Conservation (phyloP, 2,113 vertebrate genomes). For the Galeopterus variegatus region DNA sequence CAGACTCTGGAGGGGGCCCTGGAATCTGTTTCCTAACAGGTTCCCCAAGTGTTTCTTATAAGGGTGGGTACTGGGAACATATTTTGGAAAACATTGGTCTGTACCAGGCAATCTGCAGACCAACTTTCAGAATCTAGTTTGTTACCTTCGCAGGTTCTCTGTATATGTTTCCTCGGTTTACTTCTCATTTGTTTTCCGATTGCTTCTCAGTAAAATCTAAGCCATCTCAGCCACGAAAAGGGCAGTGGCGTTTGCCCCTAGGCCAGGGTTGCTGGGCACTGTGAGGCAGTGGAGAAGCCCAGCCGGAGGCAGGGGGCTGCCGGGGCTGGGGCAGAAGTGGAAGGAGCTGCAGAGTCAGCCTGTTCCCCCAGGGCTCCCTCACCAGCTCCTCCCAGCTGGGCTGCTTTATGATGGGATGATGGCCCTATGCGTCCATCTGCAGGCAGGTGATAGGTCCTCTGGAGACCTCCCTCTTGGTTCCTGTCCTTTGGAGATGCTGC, state of each 20-base stretch:
- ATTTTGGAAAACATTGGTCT: not conserved
- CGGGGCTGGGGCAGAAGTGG: not conserved
- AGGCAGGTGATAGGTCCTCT: not conserved
- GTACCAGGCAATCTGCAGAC: not conserved
- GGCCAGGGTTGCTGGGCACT: not conserved
- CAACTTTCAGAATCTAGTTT: not conserved
- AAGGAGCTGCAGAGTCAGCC: not conserved
- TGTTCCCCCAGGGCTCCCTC: not conserved
- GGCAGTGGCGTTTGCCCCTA: not conserved
- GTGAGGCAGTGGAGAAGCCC: not conserved
- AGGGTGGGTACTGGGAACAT: not conserved
- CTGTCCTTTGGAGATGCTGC: not conserved
- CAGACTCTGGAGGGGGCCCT: not conserved
- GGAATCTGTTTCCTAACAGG: not conserved
- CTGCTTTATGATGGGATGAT: not conserved
- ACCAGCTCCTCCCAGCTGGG: not conserved
- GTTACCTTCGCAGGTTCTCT: not conserved
- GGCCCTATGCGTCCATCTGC: not conserved
- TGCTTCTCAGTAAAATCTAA: constrained; percentile 17
- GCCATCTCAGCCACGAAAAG: not conserved
- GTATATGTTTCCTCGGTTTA: not conserved
- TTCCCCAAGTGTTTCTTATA: not conserved
- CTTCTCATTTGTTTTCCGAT: not conserved
- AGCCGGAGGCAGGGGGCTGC: not conserved
- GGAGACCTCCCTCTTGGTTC: not conserved